Evolutionary conservation across 37 sponge, comb jelly and placozoan species (phyloP), one percentile per base, ranked within the genome.

Genomic region (Halichondria panicea): DNA sequence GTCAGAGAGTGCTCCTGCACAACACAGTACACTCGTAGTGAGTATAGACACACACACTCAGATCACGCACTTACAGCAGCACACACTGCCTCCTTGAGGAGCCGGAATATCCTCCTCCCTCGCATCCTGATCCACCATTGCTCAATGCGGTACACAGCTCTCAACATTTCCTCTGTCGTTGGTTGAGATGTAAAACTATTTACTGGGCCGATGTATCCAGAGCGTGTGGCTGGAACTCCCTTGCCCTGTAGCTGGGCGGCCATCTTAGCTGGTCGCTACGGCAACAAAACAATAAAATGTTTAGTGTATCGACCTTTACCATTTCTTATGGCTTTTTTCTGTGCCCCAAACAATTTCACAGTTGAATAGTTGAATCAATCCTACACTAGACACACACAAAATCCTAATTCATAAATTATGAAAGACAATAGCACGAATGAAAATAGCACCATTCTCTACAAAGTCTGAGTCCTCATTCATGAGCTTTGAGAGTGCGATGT

Each of bases 1-100:
- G 92, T 94, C 22, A 95, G 79, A 24, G 93, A 90, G 71, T 92
- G 86, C 67, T 94, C 98, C 88, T 92, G 68, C 6, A 39, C 13
- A 33, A 48, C 42, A 68, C 28, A 44, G 67, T 66, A 37, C 42
- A 53, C n/a, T n/a, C n/a, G n/a, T n/a, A n/a, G n/a, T n/a, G n/a
- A n/a, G n/a, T n/a, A n/a, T n/a, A n/a, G n/a, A n/a, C n/a, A n/a
- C 38, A 34, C 19, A 30, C 35, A 65, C 8, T 21, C 7, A 34
- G 8, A 9, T 8, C 8, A 5, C 4, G 36, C 15, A 73, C 89
- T 86, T 68, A 90, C 94, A 31, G 99, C 93, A 24, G 88, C 68
- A 65, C 95, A 94, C 34, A 98, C 67, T 6, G 91, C 88, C 15
- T 83, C 64, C 83, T 98, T 98, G 35, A 98, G 63, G 32, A 90